Conservation (phyloP, 2,888 invertebrate species). For the Trachelus stipa region DNA sequence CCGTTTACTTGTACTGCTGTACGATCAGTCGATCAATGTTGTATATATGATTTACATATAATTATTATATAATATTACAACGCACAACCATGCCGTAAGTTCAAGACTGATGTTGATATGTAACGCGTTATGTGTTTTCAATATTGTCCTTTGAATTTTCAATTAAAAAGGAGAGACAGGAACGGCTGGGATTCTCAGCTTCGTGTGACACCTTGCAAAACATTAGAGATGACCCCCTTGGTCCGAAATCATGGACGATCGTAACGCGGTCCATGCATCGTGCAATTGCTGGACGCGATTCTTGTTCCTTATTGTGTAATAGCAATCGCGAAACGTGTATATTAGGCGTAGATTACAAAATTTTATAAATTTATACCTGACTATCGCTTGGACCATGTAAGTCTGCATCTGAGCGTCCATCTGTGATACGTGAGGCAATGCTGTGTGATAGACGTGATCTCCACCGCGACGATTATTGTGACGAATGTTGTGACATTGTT, state of each 20-base stretch:
- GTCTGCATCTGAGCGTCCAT: constrained; percentile 92
- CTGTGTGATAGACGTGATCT: constrained; percentile 91
- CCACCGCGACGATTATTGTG: constrained; percentile 89
- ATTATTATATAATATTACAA: neutral
- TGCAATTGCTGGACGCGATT: neutral
- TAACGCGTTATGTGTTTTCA: neutral
- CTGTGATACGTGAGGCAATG: constrained; percentile 87
- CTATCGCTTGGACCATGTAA: constrained; percentile 93
- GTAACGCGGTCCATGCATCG: neutral
- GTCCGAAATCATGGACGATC: neutral
- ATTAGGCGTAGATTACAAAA: neutral
- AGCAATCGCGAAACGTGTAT: neutral
- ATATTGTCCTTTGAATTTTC: neutral
- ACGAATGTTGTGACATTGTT: constrained; percentile 88
- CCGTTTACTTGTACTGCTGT: neutral
- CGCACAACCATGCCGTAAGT: constrained; percentile 4
- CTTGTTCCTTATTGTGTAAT: neutral
- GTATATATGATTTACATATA: neutral
- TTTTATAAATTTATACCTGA: constrained; percentile 73
- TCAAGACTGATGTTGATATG: neutral
- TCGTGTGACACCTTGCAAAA: neutral
- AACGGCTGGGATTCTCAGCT: neutral
- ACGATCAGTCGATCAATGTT: neutral
- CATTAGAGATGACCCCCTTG: neutral
- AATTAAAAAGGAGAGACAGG: neutral